Conservation (phyloP, 2,888 invertebrate genomes). For the Scotopteryx bipunctaria region DNA sequence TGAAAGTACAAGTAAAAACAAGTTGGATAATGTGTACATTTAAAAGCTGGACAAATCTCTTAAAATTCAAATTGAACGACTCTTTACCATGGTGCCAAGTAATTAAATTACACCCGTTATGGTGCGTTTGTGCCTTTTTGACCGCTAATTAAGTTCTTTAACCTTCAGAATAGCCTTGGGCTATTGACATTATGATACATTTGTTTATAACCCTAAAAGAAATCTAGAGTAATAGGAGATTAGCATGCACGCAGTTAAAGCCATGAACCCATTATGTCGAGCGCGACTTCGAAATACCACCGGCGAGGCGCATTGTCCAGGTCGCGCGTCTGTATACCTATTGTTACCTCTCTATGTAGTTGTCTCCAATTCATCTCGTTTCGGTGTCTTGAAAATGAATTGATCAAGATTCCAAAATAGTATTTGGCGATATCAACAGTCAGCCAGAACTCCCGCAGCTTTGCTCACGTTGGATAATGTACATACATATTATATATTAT, state of each 20-base stretch:
- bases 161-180: constrained; percentile 27
- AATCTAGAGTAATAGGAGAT: constrained; percentile 17
- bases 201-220: constrained; percentile 12
- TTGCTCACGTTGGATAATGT: no score
- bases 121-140: constrained; percentile 20
- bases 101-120: constrained; percentile 30
- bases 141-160: constrained; percentile 32
- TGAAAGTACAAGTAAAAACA: constrained; percentile 8
- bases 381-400: no score
- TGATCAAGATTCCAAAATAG: no score
- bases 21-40: constrained; percentile 6
- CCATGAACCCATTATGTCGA: background rate
- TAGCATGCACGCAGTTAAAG: constrained; percentile 19
- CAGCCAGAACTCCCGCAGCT: no score
- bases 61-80: constrained; percentile 12
- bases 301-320: background rate
- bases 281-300: constrained; percentile 2
- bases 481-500: no score
- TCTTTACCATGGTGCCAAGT: constrained; percentile 23
- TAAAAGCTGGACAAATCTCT: constrained; percentile 8
- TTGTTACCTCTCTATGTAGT: no score
- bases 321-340: constrained; percentile 2
- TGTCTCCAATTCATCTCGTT: no score
- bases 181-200: constrained; percentile 27
- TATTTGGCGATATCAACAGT: no score